Conservation (phyloP, 1,140 invertebrate species). For the Batillaria attramentaria region DNA sequence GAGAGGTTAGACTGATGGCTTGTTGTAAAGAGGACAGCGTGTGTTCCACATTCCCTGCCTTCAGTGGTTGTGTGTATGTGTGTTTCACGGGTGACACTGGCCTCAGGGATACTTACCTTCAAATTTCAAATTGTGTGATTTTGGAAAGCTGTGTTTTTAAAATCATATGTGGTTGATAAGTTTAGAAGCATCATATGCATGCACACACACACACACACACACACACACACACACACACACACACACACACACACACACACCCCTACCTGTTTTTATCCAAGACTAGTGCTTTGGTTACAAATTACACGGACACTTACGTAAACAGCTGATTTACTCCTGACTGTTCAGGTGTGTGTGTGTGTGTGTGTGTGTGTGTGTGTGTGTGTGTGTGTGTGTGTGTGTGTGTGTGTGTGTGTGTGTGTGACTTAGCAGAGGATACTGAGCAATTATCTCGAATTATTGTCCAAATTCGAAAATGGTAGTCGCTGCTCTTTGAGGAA, state of each 20-base stretch:
- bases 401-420: background rate
- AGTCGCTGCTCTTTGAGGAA: too few relatives aligned
- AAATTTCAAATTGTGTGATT: background rate
- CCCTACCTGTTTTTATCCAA: background rate
- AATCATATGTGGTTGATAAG: background rate
- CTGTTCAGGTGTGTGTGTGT: background rate
- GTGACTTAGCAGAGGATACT: too few relatives aligned
- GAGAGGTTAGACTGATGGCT: constrained; percentile 22
- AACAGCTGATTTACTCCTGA: background rate
- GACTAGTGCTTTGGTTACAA: background rate
- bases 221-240: constrained; percentile 2
- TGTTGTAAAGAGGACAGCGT: too few relatives aligned
- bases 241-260: background rate
- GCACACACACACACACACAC: background rate
- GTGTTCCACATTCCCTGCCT: background rate
- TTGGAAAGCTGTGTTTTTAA: background rate
- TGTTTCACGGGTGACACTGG: background rate
- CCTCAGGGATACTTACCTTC: background rate
- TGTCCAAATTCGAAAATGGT: too few relatives aligned
- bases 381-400: background rate
- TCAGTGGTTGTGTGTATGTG: background rate
- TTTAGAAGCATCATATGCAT: background rate
- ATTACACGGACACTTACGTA: background rate
- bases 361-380: background rate
- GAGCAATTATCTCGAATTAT: too few relatives aligned